A percentile compares a stretch with the other conserved stretches of the same genome.
Evolutionary conservation across 1,140 invertebrate species (phyloP).

Genomic region (Trachelipus rathkii): DNA sequence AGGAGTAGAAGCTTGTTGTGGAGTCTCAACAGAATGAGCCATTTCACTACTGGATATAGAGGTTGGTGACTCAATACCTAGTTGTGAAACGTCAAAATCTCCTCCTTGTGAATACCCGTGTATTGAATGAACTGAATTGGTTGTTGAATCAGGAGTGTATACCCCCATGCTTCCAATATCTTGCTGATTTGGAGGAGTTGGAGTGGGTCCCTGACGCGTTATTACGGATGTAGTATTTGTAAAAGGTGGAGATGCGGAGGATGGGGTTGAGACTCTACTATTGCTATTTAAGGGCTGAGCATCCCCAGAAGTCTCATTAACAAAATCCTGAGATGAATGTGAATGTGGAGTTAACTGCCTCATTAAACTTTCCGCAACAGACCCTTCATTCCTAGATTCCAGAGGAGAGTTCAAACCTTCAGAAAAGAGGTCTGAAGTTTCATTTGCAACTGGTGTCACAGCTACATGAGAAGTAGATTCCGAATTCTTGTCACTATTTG

Average conservation of each 20-base stretch:
- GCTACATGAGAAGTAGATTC: too few relatives aligned
- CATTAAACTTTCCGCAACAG: background rate
- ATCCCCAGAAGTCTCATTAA: background rate
- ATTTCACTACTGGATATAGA: constrained; percentile 77
- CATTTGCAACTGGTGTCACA: too few relatives aligned
- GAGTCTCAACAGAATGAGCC: constrained; percentile 49
- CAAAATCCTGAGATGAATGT: background rate
- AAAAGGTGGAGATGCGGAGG: constrained; percentile 36
- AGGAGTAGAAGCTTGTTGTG: constrained; percentile 46
- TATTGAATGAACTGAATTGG: constrained; percentile 74
- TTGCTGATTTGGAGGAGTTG: constrained; percentile 42
- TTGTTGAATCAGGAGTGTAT: constrained; percentile 76
- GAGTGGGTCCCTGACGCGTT: constrained; percentile 40
- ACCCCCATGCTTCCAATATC: constrained; percentile 59
- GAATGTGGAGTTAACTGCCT: background rate
- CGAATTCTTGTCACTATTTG: too few relatives aligned
- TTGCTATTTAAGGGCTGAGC: background rate
- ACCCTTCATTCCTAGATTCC: background rate
- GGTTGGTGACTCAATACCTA: constrained; percentile 78
- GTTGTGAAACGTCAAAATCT: constrained; percentile 74
- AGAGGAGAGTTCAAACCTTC: background rate
- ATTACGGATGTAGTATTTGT: constrained; percentile 39
- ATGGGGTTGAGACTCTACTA: background rate
- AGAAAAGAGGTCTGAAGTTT: background rate
- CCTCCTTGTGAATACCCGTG: constrained; percentile 64